These are phyloP conservation scores for Drusus annulatus DNA, from an alignment of 1,140 invertebrate genomes.

Conservation along the genomic window DNA sequence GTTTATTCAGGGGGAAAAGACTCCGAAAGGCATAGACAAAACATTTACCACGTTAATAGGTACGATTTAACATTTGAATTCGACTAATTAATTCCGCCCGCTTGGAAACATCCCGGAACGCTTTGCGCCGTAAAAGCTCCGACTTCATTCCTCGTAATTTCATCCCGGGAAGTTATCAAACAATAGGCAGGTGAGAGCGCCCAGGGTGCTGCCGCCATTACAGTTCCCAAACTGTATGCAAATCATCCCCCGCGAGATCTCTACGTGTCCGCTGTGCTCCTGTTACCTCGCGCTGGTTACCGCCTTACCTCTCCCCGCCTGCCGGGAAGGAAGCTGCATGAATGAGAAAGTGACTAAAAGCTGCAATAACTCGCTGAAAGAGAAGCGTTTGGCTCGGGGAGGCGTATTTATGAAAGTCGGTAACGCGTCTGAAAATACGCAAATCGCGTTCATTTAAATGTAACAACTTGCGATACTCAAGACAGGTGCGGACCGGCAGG, in stretches of 20 bases:
- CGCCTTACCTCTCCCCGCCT: background rate
- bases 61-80: slow-evolving; percentile 43
- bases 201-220: slow-evolving; percentile 40
- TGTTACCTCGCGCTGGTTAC: background rate
- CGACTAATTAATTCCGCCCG: slow-evolving; percentile 40
- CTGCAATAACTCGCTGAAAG: slow-evolving; percentile 41
- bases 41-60: slow-evolving; percentile 38
- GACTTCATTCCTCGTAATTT: slow-evolving; percentile 49
- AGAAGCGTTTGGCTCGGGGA: slow-evolving; percentile 32
- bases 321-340: background rate
- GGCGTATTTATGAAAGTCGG: slow-evolving; percentile 56
- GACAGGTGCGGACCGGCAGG: slow-evolving; percentile 27
- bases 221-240: slow-evolving; percentile 58
- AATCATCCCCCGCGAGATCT: slow-evolving; percentile 52
- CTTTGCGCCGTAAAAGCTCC: slow-evolving; percentile 24
- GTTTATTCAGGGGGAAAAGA: slow-evolving; percentile 20
- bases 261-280: background rate
- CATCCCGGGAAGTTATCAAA: slow-evolving; percentile 52
- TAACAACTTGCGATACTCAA: slow-evolving; percentile 50
- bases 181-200: slow-evolving; percentile 47
- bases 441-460: slow-evolving; percentile 58
- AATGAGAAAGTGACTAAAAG: slow-evolving; percentile 21
- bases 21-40: slow-evolving; percentile 33
- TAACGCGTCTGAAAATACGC: slow-evolving; percentile 53
- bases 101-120: slow-evolving; percentile 30